phyloP scores from a whole-genome alignment of 2,797 vertebrate species.

The Anableps anableps region DNA sequence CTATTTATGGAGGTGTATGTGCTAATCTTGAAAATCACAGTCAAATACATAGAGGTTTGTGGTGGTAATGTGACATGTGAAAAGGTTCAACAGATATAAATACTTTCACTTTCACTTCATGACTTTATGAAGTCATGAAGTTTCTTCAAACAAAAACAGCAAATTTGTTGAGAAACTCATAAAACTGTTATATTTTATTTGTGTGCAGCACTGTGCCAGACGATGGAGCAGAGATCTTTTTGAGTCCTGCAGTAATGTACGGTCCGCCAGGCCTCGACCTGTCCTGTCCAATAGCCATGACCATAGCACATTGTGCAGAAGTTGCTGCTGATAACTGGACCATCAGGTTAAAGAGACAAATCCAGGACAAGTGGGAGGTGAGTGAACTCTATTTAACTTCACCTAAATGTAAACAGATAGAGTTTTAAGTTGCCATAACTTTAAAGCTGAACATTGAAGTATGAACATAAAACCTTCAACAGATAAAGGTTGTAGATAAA shows the following conservation, averaged over 20 bases:
- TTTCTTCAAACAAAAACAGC: background rate
- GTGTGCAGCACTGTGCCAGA: constrained; percentile 75
- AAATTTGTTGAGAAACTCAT: background rate
- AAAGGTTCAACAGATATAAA: no score
- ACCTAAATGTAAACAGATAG: constrained; percentile 1
- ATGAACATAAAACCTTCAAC: constrained; percentile 7
- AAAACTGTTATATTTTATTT: background rate
- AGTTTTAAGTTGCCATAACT: background rate
- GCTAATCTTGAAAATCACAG: background rate
- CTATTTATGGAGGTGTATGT: background rate
- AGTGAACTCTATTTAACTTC: constrained; percentile 48
- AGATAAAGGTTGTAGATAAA: constrained; percentile 35
- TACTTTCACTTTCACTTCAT: no score
- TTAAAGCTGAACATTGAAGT: constrained; percentile 20
- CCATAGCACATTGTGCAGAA: constrained; percentile 89
- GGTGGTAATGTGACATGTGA: no score
- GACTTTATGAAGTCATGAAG: background rate
- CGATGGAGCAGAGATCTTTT: constrained; percentile 86
- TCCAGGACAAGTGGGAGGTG: constrained; percentile 92
- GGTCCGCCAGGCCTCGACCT: constrained; percentile 87
- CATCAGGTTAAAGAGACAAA: constrained; percentile 87
- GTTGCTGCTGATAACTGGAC: constrained; percentile 87
- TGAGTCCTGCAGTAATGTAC: constrained; percentile 90
- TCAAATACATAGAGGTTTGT: no score
- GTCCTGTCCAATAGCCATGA: constrained; percentile 89